Conservation (phyloP, 2,888 invertebrate species). For the Timandra comae region DNA sequence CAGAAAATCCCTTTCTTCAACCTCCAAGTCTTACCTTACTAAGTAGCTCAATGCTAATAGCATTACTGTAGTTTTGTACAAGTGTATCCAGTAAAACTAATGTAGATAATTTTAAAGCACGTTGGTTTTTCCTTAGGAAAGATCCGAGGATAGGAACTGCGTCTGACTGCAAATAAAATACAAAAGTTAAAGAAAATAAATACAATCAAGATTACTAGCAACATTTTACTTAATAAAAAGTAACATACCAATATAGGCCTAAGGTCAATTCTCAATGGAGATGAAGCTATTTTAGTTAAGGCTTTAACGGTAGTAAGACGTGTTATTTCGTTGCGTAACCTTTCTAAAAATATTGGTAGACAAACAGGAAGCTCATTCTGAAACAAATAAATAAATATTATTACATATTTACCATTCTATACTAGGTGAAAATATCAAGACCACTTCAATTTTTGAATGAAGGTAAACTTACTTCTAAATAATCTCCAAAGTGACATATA, state of each 20-base stretch:
- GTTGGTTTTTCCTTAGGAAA: conserved; percentile 96
- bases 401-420: no score
- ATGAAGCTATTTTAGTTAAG: conserved; percentile 94
- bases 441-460: no score
- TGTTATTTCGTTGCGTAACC: conserved; percentile 97
- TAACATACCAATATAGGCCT: conserved; percentile 82
- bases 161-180: conserved; percentile 78
- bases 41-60: conserved; percentile 83
- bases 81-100: conserved; percentile 92
- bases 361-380: conserved; percentile 86
- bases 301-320: conserved; percentile 97
- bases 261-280: conserved; percentile 90
- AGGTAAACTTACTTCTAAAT: no score
- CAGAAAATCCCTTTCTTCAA: no score
- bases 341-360: conserved; percentile 95
- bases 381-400: conserved; percentile 23
- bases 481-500: conserved; percentile 93
- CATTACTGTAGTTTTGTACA: conserved; percentile 89
- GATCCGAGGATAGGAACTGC: conserved; percentile 94
- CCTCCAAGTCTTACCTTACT: conserved; percentile 80
- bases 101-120: conserved; percentile 94
- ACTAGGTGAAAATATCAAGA: no score
- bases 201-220: background rate
- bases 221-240: background rate
- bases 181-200: no score